Evolutionary conservation across 2,797 vertebrate species (phyloP).

Genomic region (Cuniculus paca): DNA sequence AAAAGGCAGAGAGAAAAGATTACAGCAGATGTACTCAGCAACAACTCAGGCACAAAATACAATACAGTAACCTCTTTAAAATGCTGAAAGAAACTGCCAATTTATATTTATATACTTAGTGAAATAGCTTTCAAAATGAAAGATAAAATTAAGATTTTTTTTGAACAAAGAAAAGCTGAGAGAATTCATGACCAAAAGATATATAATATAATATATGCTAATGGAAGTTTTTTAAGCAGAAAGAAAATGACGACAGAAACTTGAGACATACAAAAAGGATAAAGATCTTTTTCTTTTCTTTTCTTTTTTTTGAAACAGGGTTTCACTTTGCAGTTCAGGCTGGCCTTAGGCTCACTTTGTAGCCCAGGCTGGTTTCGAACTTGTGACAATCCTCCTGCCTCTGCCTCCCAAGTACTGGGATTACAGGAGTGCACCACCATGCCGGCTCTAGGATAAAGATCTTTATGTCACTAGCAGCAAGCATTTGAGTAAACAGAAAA

Average conservation of each 20-base stretch:
- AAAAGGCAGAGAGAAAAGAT: neutral
- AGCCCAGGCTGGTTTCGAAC: too few relatives aligned
- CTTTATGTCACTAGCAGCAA: neutral
- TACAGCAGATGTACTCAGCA: neutral
- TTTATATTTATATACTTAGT: neutral
- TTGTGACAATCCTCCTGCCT: too few relatives aligned
- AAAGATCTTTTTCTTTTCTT: too few relatives aligned
- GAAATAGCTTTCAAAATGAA: neutral
- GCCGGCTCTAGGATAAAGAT: too few relatives aligned
- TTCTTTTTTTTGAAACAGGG: too few relatives aligned
- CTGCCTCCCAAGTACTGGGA: too few relatives aligned
- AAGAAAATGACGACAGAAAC: neutral
- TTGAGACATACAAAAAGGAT: neutral
- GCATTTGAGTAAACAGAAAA: neutral
- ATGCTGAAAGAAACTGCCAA: neutral
- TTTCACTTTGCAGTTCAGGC: too few relatives aligned
- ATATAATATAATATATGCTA: neutral
- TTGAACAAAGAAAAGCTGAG: constrained; percentile 1
- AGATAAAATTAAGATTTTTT: neutral
- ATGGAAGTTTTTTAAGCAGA: neutral
- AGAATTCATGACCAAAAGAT: neutral
- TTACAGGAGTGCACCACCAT: too few relatives aligned
- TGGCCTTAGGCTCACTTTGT: too few relatives aligned
- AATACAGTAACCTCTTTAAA: neutral
- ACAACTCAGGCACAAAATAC: neutral